Base-by-base conservation (phyloP, 2,797 vertebrate genomes). In the Bryconaethiops microstoma region DNA sequence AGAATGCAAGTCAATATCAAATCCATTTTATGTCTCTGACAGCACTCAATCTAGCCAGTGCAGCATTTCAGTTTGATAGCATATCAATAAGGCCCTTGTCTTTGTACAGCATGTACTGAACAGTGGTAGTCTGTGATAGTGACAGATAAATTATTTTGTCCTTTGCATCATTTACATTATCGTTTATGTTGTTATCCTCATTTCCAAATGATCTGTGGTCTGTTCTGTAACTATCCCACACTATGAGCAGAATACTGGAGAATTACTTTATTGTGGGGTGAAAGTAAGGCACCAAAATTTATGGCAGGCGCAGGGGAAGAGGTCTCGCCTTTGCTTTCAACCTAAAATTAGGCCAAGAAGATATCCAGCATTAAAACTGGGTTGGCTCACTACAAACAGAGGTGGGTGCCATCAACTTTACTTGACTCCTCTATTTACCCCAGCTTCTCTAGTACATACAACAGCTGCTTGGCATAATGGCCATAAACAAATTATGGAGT, bases 261-360 rank as follows among this genome's bases (percentile, higher is more conserved):
- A 69, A 68, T 80, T 91, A 81, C 71, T 81, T 89, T 91, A 90
- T 75, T 84, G 68, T 83, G 78, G 86, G 85, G 85, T 84, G 83
- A 90, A 85, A 85, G 79, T 86, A 86, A 87, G 86, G 88, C 85
- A 86, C 77, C 25, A 70, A 71, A 82, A 80, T 84, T 74, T 86
- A 82, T 87, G 86, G 86, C 82, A 74, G n/a, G 83, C 84, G 85
- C 85, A 88, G 85, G 63, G 87, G 86, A 87, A 82, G 88, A 86
- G 86, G 80, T n/a, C 25, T 65, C 85, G 74, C 79, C 57, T 84
- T 82, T 84, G 86, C 83, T 83, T 88, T 81, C 60, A 0, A 64
- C 84, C 92, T 94, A 93, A 91, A 93, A 92, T 92, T 91, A 94
- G 92, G 86, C 81, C 9, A 13, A 87, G 83, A 72, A 88, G 82